A percentile compares a stretch with the other conserved stretches of the same genome.
Evolutionary conservation across 2,797 vertebrate species (phyloP).

Genomic region (Microhierax caerulescens): DNA sequence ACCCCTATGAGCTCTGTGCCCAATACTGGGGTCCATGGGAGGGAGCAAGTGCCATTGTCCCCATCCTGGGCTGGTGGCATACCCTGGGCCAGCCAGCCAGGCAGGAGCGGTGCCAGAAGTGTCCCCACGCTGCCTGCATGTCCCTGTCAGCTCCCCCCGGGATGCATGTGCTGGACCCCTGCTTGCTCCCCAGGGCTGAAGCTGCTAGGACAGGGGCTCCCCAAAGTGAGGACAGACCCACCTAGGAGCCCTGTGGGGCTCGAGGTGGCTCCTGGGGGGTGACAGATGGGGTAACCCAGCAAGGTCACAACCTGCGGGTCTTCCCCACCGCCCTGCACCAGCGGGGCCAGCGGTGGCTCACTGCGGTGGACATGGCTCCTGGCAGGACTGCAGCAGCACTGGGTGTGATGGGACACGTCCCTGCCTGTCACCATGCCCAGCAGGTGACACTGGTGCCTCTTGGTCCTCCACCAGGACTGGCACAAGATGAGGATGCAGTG

Average conservation of each 20-base stretch:
- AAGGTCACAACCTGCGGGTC: background rate
- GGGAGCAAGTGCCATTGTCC: background rate
- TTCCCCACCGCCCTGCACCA: background rate
- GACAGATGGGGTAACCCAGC: background rate
- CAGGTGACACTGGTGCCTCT: background rate
- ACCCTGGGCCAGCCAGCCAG: background rate
- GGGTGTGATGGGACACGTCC: background rate
- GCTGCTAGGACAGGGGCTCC: no score
- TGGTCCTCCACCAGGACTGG: background rate
- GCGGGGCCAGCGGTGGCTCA: background rate
- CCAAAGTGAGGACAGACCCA: background rate
- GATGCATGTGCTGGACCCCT: background rate
- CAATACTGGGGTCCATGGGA: background rate
- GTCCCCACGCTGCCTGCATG: background rate
- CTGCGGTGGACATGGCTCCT: background rate
- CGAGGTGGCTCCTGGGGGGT: background rate
- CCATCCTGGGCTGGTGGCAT: background rate
- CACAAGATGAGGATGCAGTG: background rate
- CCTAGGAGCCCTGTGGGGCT: background rate
- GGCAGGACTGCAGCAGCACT: background rate
- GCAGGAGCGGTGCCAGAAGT: background rate
- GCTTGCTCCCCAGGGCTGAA: background rate
- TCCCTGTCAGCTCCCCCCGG: background rate
- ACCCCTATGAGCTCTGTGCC: background rate
- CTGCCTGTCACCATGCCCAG: no score